Base-by-base conservation (phyloP, 2,888 invertebrate genomes). In the Hydropsyche betteni region DNA sequence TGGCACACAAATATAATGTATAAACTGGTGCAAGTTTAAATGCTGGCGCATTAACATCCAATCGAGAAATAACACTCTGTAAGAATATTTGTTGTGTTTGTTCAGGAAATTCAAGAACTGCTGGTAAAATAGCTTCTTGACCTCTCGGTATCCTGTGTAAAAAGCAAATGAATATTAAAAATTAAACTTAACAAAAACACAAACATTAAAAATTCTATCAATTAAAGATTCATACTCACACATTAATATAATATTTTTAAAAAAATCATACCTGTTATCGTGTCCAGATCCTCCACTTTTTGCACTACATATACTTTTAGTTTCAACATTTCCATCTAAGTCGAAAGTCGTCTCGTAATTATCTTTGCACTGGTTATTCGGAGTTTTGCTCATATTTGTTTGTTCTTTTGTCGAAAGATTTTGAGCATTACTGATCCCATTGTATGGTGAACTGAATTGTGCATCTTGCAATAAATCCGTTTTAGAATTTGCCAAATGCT, bases 21-120 rank as follows among this genome's bases (percentile, higher is more conserved):
- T 99, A 99, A 36, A 98, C 98, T 0, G 99, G 99, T 0, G 99
- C 96, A 78, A 99, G 89, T 83, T 97, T 97, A 87, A 99, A 99
- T 80, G 95, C 94, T 10, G 94, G 94, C 76, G 92, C 91, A 83
- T 93, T 93, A 12, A 96, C 95, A 84, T 96, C 97, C 80, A 97
- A 90, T 80, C 97, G 93, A 51, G 94, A 91, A 82, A 98, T 92
- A 79, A 97, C 93, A 58, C 95, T 92, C 77, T 93, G 92, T 71
- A 99, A 88, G 85, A 98, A 96, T 80, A 94, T 92, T 83, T 97
- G 96, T 86, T 98, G 98, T 33, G 94, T 95, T 80, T 96, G 96
- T 86, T 98, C 97, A 34, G 96, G 93, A 85, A 98, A 96, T 86
- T 98, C 98, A 80, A 98, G 86, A 33, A 97, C 95, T 0, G 98